Evolutionary conservation across 2,797 vertebrate genomes (phyloP), one percentile per base, ranked within the genome.

Genomic region (Enteromius paludinosus): DNA sequence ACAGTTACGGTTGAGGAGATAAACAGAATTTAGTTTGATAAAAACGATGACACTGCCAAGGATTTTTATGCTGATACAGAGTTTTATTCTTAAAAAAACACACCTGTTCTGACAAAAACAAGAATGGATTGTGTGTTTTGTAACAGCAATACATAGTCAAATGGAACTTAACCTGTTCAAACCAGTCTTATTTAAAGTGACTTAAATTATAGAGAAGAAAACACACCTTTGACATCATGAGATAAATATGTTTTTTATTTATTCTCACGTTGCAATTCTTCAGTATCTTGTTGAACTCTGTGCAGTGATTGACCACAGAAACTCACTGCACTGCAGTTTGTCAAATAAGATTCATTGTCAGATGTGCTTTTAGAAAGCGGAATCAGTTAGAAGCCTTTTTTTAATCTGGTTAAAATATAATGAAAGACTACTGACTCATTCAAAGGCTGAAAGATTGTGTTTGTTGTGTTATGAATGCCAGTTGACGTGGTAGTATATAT

Each of bases 401-500:
- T 74, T 45, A 76, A 28, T 65, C 35, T 54, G 56, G 61, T 64
- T 49, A 62, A 52, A 78, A 62, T 54, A 15, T 28, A 49, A 66
- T 33, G 20, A 73, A 65, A 71, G 18, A 25, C 68, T 68, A 65
- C 73, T 78, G 78, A 77, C 64, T 83, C 72, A 74, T 28, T 45
- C n/a, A 8, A 62, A 23, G 20, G 1, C 5, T 35, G 28, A 25
- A 23, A 30, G 15, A 59, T 61, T 70, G 38, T 73, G 18, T 33
- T 56, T n/a, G 18, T 84, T 59, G 20, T 38, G 64, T 52, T 49
- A 65, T 80, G 68, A 54, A 41, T 65, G 38, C 20, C 20, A 74
- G 83, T 65, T 83, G 54, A 9, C 45, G 25, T 61, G 5, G 59
- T 11, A 12, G 4, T 52, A 10, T 35, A 25, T 25, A 41, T 74